Conservation (phyloP, 2,888 invertebrate genomes). For the Cephus nigrinus region DNA sequence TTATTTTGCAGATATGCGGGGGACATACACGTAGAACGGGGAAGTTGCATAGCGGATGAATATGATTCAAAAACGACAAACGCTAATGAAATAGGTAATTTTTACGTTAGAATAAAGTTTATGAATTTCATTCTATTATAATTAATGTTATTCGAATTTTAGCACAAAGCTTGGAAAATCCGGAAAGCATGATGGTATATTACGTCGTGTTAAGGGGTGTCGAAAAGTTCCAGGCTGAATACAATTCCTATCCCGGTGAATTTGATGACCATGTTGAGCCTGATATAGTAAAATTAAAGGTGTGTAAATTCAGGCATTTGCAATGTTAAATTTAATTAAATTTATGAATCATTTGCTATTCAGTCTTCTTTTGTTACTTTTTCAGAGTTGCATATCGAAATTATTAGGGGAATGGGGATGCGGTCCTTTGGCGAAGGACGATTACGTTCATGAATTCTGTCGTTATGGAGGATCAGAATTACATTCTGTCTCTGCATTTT, state of each 20-base stretch:
- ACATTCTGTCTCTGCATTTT: slow-evolving; percentile 92
- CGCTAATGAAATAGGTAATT: slow-evolving; percentile 70
- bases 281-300: slow-evolving; percentile 89
- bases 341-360: neutral
- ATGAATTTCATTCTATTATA: slow-evolving; percentile 37
- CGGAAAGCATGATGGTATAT: slow-evolving; percentile 88
- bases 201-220: slow-evolving; percentile 92
- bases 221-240: slow-evolving; percentile 89
- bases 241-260: slow-evolving; percentile 90
- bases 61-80: slow-evolving; percentile 75
- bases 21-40: slow-evolving; percentile 82
- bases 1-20: slow-evolving; percentile 90
- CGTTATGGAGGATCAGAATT: slow-evolving; percentile 95
- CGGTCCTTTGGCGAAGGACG: slow-evolving; percentile 84
- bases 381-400: slow-evolving; percentile 73
- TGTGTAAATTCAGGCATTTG: slow-evolving; percentile 35
- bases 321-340: neutral
- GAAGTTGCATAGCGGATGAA: slow-evolving; percentile 84
- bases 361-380: neutral
- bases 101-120: slow-evolving; percentile 11
- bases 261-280: slow-evolving; percentile 87
- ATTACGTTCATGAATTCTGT: slow-evolving; percentile 94
- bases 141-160: slow-evolving; percentile 53
- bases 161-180: slow-evolving; percentile 81
- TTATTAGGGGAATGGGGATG: slow-evolving; percentile 88